Conservation (phyloP, 2,888 invertebrate species). For the Erebia ligea region DNA sequence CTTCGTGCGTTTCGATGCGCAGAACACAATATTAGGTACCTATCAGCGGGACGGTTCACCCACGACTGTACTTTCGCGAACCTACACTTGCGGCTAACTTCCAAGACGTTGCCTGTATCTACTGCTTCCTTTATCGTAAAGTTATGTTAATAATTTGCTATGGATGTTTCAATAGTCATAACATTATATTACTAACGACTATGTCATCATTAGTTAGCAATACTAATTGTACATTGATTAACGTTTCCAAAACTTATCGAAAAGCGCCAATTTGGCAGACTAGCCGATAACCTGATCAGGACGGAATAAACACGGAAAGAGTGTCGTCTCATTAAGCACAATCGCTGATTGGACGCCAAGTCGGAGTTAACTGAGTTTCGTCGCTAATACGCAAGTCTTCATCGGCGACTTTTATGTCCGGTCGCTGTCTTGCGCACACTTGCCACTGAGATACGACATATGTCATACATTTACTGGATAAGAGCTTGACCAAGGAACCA, state of each 20-base stretch:
- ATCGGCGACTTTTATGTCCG: conserved; percentile 7
- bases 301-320: conserved; percentile 44
- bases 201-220: not conserved
- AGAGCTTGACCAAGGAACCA: too few relatives aligned
- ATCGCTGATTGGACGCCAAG: conserved; percentile 73
- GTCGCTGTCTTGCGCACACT: not conserved
- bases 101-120: too few relatives aligned
- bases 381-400: conserved; percentile 51
- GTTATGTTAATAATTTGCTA: too few relatives aligned
- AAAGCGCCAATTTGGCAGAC: conserved; percentile 16
- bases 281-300: conserved; percentile 12
- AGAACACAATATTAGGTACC: too few relatives aligned
- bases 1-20: too few relatives aligned
- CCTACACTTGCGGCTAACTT: too few relatives aligned
- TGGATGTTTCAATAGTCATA: not conserved
- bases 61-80: too few relatives aligned
- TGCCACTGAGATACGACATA: not conserved
- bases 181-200: not conserved
- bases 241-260: conserved; percentile 14
- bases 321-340: conserved; percentile 63
- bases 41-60: too few relatives aligned
- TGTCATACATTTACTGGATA: too few relatives aligned
- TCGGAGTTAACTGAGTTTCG: conserved; percentile 70
- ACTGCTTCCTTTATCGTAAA: too few relatives aligned
- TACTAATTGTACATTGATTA: conserved; percentile 5